Evolutionary conservation across 2,113 vertebrate genomes (phyloP).

Genomic region (Hepsetus odoe): DNA sequence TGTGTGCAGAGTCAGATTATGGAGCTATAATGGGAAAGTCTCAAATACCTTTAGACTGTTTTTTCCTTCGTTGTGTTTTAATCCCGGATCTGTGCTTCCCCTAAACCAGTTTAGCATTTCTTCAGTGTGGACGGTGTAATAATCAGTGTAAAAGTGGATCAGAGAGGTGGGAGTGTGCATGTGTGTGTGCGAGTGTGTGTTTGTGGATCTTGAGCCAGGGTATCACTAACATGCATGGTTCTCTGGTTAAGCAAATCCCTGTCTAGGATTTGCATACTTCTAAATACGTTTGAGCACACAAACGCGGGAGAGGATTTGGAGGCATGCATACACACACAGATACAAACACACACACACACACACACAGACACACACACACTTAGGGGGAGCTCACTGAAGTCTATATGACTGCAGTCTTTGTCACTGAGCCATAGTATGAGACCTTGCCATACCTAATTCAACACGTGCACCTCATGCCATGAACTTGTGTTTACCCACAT

Average conservation of each 20-base stretch:
- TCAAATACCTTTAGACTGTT: conserved; percentile 72
- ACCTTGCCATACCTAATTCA: conserved; percentile 29
- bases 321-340: too few relatives aligned
- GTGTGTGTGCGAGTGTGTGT: conserved; percentile 6
- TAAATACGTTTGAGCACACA: conserved; percentile 45
- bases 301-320: conserved; percentile 38
- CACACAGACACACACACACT: conserved; percentile 27
- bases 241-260: conserved; percentile 70
- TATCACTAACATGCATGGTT: conserved; percentile 77
- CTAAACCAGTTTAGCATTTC: conserved; percentile 69
- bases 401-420: conserved; percentile 4
- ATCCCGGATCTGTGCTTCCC: conserved; percentile 68
- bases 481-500: conserved; percentile 4
- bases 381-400: background rate
- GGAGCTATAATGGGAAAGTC: conserved; percentile 68
- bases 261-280: conserved; percentile 73
- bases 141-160: conserved; percentile 74
- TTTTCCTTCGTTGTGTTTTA: conserved; percentile 70
- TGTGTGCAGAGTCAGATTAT: conserved; percentile 52
- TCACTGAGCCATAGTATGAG: conserved; percentile 31
- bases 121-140: conserved; percentile 57
- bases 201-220: conserved; percentile 71
- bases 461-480: conserved; percentile 7
- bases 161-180: conserved; percentile 66
- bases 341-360: conserved; percentile 10